phyloP scores from a whole-genome alignment of 2,888 invertebrate genomes.

The Drosophila antonietae region DNA sequence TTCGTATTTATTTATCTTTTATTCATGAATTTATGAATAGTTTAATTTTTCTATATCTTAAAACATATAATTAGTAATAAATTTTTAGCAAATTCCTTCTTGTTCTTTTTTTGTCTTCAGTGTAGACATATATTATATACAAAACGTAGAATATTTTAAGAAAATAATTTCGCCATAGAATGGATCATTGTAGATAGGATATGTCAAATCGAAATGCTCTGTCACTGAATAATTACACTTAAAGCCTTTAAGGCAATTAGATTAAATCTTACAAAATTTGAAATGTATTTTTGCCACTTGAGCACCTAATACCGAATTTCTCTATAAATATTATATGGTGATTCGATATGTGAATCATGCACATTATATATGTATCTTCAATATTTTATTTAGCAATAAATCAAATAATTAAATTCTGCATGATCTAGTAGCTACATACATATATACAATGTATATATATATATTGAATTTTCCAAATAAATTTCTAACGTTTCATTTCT shows the following conservation, averaged over 20 bases:
- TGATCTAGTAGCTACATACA: slow-evolving; percentile 23
- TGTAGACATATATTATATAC: background rate
- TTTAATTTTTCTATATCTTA: background rate
- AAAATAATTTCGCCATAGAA: background rate
- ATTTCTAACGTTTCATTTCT: slow-evolving; percentile 22
- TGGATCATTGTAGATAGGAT: background rate
- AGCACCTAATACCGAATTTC: background rate
- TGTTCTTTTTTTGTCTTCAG: background rate
- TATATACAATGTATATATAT: slow-evolving; percentile 4
- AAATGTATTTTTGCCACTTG: slow-evolving; percentile 6
- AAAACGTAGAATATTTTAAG: background rate
- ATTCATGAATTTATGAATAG: background rate
- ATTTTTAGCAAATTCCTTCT: background rate
- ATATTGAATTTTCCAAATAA: slow-evolving; percentile 21
- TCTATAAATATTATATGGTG: background rate
- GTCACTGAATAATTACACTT: slow-evolving; percentile 1
- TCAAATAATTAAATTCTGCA: slow-evolving; percentile 29
- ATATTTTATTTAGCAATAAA: slow-evolving; percentile 52
- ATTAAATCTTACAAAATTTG: background rate
- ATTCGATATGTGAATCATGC: slow-evolving; percentile 13
- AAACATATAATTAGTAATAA: background rate
- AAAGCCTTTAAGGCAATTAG: background rate
- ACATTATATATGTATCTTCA: slow-evolving; percentile 13
- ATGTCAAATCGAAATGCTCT: slow-evolving; percentile 1
- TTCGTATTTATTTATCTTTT: background rate